Evolutionary conservation across 2,797 vertebrate genomes (phyloP).

Genomic region (Halcyon badia): DNA sequence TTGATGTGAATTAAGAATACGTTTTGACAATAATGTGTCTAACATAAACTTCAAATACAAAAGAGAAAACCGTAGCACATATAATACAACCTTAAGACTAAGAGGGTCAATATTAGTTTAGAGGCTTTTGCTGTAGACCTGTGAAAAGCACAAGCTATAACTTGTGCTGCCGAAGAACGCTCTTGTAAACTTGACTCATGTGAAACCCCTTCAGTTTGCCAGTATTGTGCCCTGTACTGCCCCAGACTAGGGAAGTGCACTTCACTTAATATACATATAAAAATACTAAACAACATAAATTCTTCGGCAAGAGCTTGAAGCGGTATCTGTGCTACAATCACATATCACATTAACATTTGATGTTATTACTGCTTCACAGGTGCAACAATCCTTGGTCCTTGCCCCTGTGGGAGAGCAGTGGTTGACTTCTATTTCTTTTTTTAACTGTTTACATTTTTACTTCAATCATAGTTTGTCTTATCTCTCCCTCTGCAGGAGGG

Average conservation of each 20-base stretch:
- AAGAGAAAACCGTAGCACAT: neutral
- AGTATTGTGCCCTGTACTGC: slow-evolving; percentile 62
- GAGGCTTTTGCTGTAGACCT: slow-evolving; percentile 5
- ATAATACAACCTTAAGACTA: neutral
- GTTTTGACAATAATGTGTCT: neutral
- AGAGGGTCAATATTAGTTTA: neutral
- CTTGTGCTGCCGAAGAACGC: neutral
- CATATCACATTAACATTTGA: slow-evolving; percentile 71
- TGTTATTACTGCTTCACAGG: slow-evolving; percentile 67
- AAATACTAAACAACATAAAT: slow-evolving; percentile 73
- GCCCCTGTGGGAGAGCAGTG: slow-evolving; percentile 70
- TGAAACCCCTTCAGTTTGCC: slow-evolving; percentile 60
- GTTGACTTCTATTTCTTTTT: slow-evolving; percentile 77
- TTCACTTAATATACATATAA: slow-evolving; percentile 75
- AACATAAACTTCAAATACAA: neutral
- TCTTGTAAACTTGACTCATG: slow-evolving; percentile 13
- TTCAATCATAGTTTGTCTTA: slow-evolving; percentile 82
- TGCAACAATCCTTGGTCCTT: slow-evolving; percentile 71
- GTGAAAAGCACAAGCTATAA: slow-evolving; percentile 11
- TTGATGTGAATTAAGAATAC: neutral
- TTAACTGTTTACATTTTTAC: slow-evolving; percentile 81
- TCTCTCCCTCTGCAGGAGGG: slow-evolving; percentile 79
- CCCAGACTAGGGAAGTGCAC: slow-evolving; percentile 62
- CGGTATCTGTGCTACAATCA: slow-evolving; percentile 54
- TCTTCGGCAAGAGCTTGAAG: slow-evolving; percentile 60